These are phyloP conservation scores for Parasteatoda tepidariorum DNA, from an alignment of 1,140 invertebrate genomes.

Conservation along the genomic window DNA sequence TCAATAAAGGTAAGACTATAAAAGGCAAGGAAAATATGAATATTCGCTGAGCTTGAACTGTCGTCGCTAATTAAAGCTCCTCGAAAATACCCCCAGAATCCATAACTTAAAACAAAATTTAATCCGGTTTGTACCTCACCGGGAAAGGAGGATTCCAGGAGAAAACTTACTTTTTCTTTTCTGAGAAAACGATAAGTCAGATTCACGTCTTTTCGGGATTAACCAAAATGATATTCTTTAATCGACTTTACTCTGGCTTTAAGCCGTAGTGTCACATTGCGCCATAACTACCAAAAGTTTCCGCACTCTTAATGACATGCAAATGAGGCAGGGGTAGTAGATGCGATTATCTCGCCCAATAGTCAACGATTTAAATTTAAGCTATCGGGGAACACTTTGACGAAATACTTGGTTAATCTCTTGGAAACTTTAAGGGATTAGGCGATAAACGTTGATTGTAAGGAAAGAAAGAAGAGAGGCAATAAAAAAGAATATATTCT, in stretches of 20 bases:
- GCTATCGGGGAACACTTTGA: neutral
- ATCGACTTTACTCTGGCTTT: constrained; percentile 14
- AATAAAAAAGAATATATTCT: neutral
- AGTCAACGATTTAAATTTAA: constrained; percentile 29
- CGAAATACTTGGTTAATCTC: constrained; percentile 14
- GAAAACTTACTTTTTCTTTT: neutral
- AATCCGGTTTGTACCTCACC: neutral
- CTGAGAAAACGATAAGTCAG: neutral
- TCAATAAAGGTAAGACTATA: no score
- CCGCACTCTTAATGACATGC: constrained; percentile 32
- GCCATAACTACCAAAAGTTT: constrained; percentile 4
- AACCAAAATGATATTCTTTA: constrained; percentile 44
- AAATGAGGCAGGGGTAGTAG: constrained; percentile 22
- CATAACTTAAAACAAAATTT: neutral
- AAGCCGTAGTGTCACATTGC: constrained; percentile 1
- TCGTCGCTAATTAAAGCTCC: neutral
- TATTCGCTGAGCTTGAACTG: neutral
- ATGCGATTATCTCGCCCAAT: constrained; percentile 31
- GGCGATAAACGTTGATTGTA: neutral
- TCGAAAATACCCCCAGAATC: neutral
- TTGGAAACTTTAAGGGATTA: constrained; percentile 36
- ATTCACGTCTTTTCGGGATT: constrained; percentile 20
- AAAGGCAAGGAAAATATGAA: no score
- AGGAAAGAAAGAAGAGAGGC: neutral
- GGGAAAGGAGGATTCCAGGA: neutral